Evolutionary conservation across 2,113 vertebrate species (phyloP), one percentile per base, ranked within the genome.

Genomic region (Sturnus vulgaris): DNA sequence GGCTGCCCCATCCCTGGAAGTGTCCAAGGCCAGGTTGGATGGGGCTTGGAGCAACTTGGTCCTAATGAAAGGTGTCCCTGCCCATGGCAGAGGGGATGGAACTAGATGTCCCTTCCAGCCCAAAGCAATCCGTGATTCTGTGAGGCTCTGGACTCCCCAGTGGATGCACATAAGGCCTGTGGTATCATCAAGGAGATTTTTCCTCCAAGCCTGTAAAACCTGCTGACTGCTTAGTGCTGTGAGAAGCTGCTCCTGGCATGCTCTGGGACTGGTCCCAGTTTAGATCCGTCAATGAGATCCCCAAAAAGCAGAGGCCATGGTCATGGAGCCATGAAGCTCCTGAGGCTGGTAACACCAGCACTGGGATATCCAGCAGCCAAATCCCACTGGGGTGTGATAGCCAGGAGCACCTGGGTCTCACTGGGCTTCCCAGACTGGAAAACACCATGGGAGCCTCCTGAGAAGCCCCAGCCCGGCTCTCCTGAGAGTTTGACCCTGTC

Each of bases 341-440:
- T 14, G 37, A 66, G 35, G 59, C 37, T 57, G 44, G 7, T 17
- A 24, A 49, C 56, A n/a, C 37, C 46, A 42, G 49, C 12, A 3
- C 6, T 3, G 5, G 3, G 2, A 28, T 20, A 78, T 69, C 52
- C 87, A 65, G 56, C 27, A 40, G 61, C 75, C 2, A 2, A 60
- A 44, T 44, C 31, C 63, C 79, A 33, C 31, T 0, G 1, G 12
- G 50, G 22, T 0, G 0, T 39, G 42, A 30, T 28, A 66, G 33
- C 39, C 10, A 1, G 18, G 30, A 86, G 40, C 10, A 2, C 25
- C 39, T 46, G 24, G 23, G 47, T 78, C 52, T 73, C 15, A 1
- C 24, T 31, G 87, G 59, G 73, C 42, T 84, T 86, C 50, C 70
- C 57, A 71, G 70, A 39, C 61, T 79, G 75, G 40, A 44, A 90